Conservation (phyloP, 1,140 invertebrate species). For the Bombus ignitus region DNA sequence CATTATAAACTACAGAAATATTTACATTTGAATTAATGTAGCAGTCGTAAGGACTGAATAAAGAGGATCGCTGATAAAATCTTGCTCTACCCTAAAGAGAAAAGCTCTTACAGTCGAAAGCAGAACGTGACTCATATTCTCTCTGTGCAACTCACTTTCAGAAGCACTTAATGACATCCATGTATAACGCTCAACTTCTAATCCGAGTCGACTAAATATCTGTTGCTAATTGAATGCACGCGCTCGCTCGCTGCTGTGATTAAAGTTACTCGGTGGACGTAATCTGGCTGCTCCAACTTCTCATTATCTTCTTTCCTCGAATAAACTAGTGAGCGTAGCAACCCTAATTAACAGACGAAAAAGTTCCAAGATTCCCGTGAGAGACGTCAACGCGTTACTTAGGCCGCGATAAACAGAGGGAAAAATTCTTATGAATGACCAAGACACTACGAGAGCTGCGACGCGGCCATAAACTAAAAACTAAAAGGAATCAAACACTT, state of each 20-base stretch:
- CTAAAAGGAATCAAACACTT: not conserved
- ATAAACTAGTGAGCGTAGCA: slow-evolving; percentile 14
- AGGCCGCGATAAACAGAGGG: not conserved
- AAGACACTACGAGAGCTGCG: not conserved
- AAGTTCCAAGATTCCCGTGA: slow-evolving; percentile 11
- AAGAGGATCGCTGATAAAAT: slow-evolving; percentile 28
- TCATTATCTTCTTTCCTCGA: slow-evolving; percentile 31
- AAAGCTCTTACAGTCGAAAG: slow-evolving; percentile 41
- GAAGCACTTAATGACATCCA: slow-evolving; percentile 51
- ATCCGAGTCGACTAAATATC: slow-evolving; percentile 66
- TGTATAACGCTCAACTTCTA: slow-evolving; percentile 57
- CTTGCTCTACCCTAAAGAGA: slow-evolving; percentile 10
- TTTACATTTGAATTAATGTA: slow-evolving; percentile 28
- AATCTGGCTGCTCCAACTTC: slow-evolving; percentile 41
- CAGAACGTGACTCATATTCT: slow-evolving; percentile 42
- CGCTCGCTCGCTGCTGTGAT: slow-evolving; percentile 45
- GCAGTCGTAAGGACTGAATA: not conserved
- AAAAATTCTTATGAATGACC: slow-evolving; percentile 16
- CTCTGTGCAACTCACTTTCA: slow-evolving; percentile 54
- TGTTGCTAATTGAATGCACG: slow-evolving; percentile 63
- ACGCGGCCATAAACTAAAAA: not conserved
- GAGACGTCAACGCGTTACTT: not conserved
- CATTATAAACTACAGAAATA: not conserved
- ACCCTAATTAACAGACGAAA: slow-evolving; percentile 37
- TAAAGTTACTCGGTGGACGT: slow-evolving; percentile 53